Evolutionary conservation across 2,113 vertebrate species (phyloP).

Genomic region (Galemys pyrenaicus): DNA sequence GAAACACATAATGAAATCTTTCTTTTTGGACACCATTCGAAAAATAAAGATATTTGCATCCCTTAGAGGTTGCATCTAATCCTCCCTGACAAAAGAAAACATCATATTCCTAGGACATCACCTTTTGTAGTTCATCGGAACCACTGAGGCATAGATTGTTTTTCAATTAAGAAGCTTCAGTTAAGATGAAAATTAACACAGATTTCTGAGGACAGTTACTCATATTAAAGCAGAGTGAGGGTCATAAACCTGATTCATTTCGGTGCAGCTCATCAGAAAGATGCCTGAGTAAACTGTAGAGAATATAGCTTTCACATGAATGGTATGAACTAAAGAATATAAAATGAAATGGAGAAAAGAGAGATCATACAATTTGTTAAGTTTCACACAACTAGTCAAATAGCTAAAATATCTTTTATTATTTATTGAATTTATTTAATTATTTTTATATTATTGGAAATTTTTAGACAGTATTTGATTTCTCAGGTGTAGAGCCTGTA

Average conservation of each 20-base stretch:
- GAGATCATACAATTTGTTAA: background rate
- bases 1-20: background rate
- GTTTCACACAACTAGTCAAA: background rate
- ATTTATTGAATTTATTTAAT: background rate
- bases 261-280: background rate
- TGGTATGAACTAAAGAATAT: background rate
- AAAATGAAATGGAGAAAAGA: background rate
- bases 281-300: too few relatives aligned
- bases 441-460: background rate
- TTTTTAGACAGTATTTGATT: too few relatives aligned
- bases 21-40: background rate
- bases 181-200: background rate
- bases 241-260: fast-evolving
- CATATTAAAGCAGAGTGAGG: background rate
- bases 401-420: background rate
- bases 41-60: background rate
- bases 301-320: background rate
- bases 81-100: background rate
- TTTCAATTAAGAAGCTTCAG: background rate
- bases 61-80: background rate
- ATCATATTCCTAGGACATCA: background rate
- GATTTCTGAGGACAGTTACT: background rate
- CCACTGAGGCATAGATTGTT: background rate
- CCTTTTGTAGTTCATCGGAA: background rate
- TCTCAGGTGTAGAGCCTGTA: too few relatives aligned